Conservation (phyloP, 2,888 invertebrate genomes). For the Ectemnius continuus region DNA sequence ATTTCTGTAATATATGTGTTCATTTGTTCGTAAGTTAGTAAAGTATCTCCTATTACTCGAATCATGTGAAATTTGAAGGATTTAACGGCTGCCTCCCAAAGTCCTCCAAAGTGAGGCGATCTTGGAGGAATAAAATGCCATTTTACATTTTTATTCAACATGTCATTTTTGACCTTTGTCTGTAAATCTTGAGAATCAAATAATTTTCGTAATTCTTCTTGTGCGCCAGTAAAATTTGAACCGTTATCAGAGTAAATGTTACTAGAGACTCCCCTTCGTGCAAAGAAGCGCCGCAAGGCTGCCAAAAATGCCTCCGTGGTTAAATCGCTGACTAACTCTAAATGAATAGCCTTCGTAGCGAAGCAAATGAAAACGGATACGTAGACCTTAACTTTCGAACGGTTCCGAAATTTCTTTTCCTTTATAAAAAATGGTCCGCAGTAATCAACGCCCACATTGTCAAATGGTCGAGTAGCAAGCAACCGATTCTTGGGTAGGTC, state of each 20-base stretch:
- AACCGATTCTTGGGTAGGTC: constrained; percentile 23
- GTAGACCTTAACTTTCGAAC: constrained; percentile 5
- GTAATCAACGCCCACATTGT: not conserved
- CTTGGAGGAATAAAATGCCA: constrained; percentile 20
- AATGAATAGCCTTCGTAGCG: not conserved
- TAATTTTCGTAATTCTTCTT: not conserved
- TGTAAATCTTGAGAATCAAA: too few relatives aligned
- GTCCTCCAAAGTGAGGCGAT: constrained; percentile 49
- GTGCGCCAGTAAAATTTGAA: not conserved
- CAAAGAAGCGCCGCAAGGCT: not conserved
- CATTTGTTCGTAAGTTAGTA: too few relatives aligned
- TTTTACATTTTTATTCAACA: too few relatives aligned
- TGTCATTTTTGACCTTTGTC: too few relatives aligned
- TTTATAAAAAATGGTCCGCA: constrained; percentile 15
- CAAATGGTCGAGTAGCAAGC: constrained; percentile 18
- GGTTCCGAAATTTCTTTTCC: constrained; percentile 12
- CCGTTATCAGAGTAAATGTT: not conserved
- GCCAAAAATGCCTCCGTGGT: constrained; percentile 4
- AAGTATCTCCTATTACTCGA: too few relatives aligned
- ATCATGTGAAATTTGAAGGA: too few relatives aligned
- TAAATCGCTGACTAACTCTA: constrained; percentile 1
- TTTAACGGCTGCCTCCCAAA: too few relatives aligned
- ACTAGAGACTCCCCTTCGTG: not conserved
- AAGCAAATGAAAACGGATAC: constrained; percentile 17
- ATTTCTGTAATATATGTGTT: too few relatives aligned